Conservation (phyloP, 92 coral and sea anemone species). For the Palythoa grandiflora region DNA sequence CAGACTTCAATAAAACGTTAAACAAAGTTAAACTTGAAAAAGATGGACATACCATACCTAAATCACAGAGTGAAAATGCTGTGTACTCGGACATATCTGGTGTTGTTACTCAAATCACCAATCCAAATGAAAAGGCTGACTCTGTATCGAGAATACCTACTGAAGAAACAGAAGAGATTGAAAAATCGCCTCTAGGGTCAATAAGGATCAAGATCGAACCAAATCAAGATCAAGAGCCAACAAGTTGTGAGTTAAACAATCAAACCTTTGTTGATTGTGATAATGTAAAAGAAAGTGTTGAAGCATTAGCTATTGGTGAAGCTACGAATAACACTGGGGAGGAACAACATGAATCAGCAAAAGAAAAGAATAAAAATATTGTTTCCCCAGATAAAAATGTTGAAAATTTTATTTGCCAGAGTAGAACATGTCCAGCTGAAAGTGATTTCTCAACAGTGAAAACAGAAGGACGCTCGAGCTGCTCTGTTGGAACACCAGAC, state of each 20-base stretch:
- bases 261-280: not conserved
- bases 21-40: not conserved
- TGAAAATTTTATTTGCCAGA: not conserved
- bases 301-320: not conserved
- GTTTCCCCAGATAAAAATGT: not conserved
- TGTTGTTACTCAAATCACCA: not conserved
- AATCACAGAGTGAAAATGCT: not conserved
- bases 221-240: not conserved
- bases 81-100: not conserved
- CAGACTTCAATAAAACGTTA: not conserved
- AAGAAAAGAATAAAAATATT: not conserved
- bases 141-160: not conserved
- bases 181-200: not conserved
- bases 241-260: not conserved
- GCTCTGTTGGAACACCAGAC: not conserved
- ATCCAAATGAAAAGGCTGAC: not conserved
- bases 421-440: not conserved
- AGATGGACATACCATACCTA: too few relatives aligned
- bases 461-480: not conserved
- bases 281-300: not conserved
- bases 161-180: not conserved
- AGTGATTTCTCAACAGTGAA: not conserved
- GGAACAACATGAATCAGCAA: not conserved
- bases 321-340: not conserved
- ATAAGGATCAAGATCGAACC: not conserved